phyloP scores from a whole-genome alignment of 2,113 vertebrate species.

The Anolis carolinensis region DNA sequence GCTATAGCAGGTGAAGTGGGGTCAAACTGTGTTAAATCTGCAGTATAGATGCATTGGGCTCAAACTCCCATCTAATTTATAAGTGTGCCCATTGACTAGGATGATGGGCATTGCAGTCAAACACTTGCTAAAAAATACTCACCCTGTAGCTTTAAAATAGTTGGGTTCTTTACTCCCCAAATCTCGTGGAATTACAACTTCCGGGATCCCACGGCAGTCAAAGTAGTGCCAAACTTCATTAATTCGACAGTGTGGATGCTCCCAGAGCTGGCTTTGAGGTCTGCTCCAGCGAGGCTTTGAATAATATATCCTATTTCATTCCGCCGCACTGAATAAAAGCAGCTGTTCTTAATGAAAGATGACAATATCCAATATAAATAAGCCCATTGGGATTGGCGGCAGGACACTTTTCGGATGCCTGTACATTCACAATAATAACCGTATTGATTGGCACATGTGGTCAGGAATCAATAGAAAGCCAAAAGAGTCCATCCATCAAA shows the following conservation, averaged over 20 bases:
- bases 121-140: not conserved
- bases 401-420: not conserved
- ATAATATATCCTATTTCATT: not conserved
- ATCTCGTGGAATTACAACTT: too few relatives aligned
- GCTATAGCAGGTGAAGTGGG: too few relatives aligned
- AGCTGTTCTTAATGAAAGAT: constrained; percentile 1
- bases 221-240: too few relatives aligned
- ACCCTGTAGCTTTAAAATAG: not conserved
- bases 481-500: not conserved
- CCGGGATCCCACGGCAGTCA: too few relatives aligned
- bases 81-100: too few relatives aligned
- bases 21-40: too few relatives aligned
- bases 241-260: too few relatives aligned
- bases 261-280: too few relatives aligned
- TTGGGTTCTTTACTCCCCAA: not conserved
- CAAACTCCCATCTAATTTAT: too few relatives aligned
- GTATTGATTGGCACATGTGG: constrained; percentile 8
- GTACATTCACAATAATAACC: constrained; percentile 31
- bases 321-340: constrained; percentile 19
- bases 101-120: not conserved
- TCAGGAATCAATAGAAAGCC: constrained; percentile 16
- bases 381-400: constrained; percentile 12
- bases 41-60: too few relatives aligned
- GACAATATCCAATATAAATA: constrained; percentile 4
- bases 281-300: not conserved